Evolutionary conservation across 2,113 vertebrate genomes (phyloP), one percentile per base, ranked within the genome.

Genomic region (Bucco capensis): DNA sequence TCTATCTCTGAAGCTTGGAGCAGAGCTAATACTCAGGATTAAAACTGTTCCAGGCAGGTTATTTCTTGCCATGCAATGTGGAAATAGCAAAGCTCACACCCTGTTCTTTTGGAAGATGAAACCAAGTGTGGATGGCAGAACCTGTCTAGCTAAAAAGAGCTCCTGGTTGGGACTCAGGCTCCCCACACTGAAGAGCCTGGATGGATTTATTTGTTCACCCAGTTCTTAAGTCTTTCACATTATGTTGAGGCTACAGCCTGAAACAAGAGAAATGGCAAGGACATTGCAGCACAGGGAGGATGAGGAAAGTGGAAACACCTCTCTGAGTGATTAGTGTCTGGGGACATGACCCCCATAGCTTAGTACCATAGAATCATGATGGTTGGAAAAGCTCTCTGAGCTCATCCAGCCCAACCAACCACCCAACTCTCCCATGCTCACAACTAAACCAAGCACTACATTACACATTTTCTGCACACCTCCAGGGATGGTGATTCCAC

Each of bases 61-160:
- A 71, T 58, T 95, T 96, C 96, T 95, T 97, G 95, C 86, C 83
- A 9, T 65, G 70, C 64, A 83, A 71, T 14, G 1, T 84, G 67
- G 87, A 95, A 95, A 91, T 88, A 92, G 88, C 93, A 82, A 85
- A 95, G 87, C 70, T 89, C 93, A 93, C 95, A 94, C 95, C 94
- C 92, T 95, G 89, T 90, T 95, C 51, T 92, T 94, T 27, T 90
- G 74, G 84, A 89, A 83, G 73, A 95, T 80, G 71, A 92, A 93
- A 81, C 74, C 31, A 37, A 76, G 60, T 3, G 3, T 0, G 22
- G 75, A 93, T 83, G 78, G 89, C 73, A 92, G 89, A 96, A 94
- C 89, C 66, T 82, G 83, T 74, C 89, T 91, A 76, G 44, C 25
- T 90, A 24, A 95, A 90, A 74, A 19, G 25, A 79, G 16, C 21